A percentile compares a stretch with the other conserved stretches of the same genome.
Conservation (phyloP, 2,888 invertebrate species). For the Ormyrus nitidulus region DNA sequence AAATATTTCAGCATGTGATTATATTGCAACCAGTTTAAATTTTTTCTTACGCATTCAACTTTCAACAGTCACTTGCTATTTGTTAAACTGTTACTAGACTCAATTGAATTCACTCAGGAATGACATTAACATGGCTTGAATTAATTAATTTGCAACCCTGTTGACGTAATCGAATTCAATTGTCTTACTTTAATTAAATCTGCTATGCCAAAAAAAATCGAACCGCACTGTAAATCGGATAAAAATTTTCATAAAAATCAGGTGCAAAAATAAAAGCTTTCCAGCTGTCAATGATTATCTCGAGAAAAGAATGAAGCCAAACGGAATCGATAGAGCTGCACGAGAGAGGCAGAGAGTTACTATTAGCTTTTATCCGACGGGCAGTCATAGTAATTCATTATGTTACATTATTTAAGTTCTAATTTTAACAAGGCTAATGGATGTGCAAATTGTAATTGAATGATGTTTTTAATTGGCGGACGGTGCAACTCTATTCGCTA, state of each 20-base stretch:
- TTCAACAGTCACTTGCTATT: conserved; percentile 50
- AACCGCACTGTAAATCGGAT: conserved; percentile 12
- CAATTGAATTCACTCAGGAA: conserved; percentile 53
- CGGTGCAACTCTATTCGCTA: conserved; percentile 15
- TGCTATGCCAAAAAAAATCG: conserved; percentile 20
- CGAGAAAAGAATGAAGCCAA: conserved; percentile 12
- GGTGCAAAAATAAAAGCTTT: not conserved
- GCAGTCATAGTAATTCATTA: conserved; percentile 27
- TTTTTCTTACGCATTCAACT: conserved; percentile 15
- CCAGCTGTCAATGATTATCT: not conserved
- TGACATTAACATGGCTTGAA: conserved; percentile 52
- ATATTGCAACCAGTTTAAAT: conserved; percentile 1
- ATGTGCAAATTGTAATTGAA: conserved; percentile 43
- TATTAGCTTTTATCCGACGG: conserved; percentile 6
- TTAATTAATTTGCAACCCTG: conserved; percentile 50
- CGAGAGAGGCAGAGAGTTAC: not conserved
- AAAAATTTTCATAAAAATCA: not conserved
- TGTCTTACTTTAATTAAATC: conserved; percentile 44
- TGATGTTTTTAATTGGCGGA: conserved; percentile 38
- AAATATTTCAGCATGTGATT: conserved; percentile 18
- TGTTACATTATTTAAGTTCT: conserved; percentile 41
- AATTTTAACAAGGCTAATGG: conserved; percentile 47
- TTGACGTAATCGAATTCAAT: conserved; percentile 52
- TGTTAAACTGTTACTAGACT: conserved; percentile 37
- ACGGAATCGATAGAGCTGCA: not conserved